Conservation (phyloP, 2,797 vertebrate genomes). For the Gymnodraco acuticeps region DNA sequence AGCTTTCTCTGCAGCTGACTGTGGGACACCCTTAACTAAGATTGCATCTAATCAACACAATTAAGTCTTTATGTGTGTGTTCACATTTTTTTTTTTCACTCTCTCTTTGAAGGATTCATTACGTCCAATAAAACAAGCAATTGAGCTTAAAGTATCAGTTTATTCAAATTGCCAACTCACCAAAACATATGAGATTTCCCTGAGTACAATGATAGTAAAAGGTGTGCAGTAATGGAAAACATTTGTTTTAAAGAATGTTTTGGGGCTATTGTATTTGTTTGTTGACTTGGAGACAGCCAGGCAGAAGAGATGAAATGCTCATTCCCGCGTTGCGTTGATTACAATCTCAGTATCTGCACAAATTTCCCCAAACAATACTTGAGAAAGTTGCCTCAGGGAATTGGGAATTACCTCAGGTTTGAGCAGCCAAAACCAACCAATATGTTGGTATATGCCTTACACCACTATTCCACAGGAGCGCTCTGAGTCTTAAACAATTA, state of each 20-base stretch:
- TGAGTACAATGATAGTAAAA: not conserved
- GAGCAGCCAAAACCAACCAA: not conserved
- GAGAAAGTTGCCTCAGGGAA: no score
- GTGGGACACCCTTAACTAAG: not conserved
- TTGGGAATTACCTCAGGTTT: no score
- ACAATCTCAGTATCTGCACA: not conserved
- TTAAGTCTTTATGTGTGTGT: not conserved
- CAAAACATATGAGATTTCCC: not conserved
- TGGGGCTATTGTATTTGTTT: not conserved
- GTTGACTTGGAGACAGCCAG: not conserved
- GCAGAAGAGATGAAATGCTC: not conserved
- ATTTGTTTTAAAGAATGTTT: not conserved
- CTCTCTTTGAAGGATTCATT: not conserved
- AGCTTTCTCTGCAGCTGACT: constrained; percentile 7
- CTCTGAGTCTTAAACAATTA: not conserved
- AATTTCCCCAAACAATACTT: no score
- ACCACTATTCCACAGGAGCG: not conserved
- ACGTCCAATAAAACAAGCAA: not conserved
- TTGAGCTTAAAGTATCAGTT: constrained; percentile 10
- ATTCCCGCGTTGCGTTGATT: no score
- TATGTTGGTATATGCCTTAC: not conserved
- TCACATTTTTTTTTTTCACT: not conserved
- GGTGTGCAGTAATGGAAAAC: not conserved
- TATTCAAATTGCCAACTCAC: not conserved
- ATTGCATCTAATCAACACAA: not conserved